Evolutionary conservation across 2,888 invertebrate genomes (phyloP).

Genomic region (Chrysolina haemoptera): DNA sequence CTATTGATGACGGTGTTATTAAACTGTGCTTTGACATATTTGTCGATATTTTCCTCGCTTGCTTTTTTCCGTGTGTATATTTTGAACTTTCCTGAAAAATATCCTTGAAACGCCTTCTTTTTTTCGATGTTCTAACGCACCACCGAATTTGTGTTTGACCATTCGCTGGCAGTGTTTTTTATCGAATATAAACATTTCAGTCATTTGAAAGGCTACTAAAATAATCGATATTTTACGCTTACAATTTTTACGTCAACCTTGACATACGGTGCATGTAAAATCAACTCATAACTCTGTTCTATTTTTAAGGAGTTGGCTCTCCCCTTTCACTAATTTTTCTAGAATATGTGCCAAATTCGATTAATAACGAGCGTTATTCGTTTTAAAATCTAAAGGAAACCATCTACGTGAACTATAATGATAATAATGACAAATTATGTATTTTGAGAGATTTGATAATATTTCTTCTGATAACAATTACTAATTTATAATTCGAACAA

Average conservation of each 20-base stretch:
- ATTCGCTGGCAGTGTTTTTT: background rate
- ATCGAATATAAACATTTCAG: constrained; percentile 3
- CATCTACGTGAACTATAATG: background rate
- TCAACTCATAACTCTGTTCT: constrained; percentile 4
- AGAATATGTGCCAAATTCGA: background rate
- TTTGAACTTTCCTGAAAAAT: no score
- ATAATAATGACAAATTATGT: background rate
- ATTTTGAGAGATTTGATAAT: no score
- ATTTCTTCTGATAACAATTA: no score
- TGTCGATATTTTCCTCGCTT: no score
- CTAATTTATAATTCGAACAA: no score
- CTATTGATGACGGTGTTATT: no score
- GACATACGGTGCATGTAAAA: constrained; percentile 5
- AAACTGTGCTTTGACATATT: no score
- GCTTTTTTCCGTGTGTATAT: no score
- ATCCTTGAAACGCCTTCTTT: no score
- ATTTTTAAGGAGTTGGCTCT: constrained; percentile 10
- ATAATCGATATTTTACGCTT: background rate
- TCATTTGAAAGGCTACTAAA: background rate
- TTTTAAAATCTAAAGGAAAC: background rate
- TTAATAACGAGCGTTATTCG: background rate
- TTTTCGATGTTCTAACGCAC: background rate
- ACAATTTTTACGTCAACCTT: background rate
- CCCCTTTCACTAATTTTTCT: constrained; percentile 15
- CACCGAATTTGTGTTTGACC: background rate